Evolutionary conservation across 92 coral and sea anemone species (phyloP).

Genomic region (Chrysogorgia sp.): DNA sequence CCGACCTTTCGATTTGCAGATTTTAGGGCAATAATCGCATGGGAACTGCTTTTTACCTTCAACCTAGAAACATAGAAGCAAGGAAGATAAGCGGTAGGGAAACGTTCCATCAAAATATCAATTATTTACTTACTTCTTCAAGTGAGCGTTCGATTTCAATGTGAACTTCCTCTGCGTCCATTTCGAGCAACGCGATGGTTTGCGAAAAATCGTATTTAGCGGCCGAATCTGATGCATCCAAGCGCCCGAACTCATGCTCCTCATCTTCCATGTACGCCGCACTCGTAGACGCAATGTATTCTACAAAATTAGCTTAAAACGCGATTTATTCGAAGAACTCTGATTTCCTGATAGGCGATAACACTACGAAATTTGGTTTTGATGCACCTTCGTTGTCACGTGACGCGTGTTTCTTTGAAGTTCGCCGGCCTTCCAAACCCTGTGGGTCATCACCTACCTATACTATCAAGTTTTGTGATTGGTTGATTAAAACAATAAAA

Average conservation of each 20-base stretch:
- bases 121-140: slow-evolving; percentile 17
- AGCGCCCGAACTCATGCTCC: neutral
- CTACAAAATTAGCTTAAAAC: no score
- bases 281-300: neutral
- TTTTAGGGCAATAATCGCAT: slow-evolving; percentile 4
- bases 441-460: no score
- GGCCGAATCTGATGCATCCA: no score
- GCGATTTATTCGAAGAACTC: no score
- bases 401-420: no score
- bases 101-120: neutral
- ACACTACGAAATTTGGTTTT: no score
- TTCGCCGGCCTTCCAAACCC: no score
- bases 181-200: slow-evolving; percentile 18
- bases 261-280: neutral
- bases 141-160: slow-evolving; percentile 5
- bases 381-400: no score
- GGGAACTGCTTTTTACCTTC: slow-evolving; percentile 31
- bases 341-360: no score
- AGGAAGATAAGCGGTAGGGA: neutral
- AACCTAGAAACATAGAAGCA: slow-evolving; percentile 1
- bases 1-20: slow-evolving; percentile 20
- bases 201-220: neutral
- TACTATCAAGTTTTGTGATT: no score
- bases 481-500: no score
- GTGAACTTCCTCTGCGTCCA: slow-evolving; percentile 10